Percentiles rank a stretch among this genome's conserved stretches.
Evolutionary conservation across 2,113 vertebrate genomes (phyloP).

Genomic region (Sylvia atricapilla): DNA sequence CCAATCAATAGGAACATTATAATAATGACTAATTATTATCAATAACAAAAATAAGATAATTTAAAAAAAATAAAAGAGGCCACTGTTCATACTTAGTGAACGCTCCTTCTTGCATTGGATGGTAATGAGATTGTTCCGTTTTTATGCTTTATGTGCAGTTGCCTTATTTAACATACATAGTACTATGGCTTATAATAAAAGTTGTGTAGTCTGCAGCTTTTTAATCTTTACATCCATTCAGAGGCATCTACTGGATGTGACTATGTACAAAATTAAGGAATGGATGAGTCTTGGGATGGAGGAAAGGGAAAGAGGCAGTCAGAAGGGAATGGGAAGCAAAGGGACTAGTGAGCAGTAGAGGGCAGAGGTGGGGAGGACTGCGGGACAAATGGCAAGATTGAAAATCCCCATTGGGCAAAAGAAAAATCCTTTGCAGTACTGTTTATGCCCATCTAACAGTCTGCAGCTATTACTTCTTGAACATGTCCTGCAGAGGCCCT

Average conservation of each 20-base stretch:
- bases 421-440: conserved; percentile 69
- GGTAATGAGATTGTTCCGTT: conserved; percentile 34
- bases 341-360: conserved; percentile 12
- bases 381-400: neutral
- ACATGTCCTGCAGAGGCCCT: conserved; percentile 95
- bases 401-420: conserved; percentile 68
- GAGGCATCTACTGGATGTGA: conserved; percentile 69
- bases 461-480: conserved; percentile 87
- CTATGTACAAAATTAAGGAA: conserved; percentile 63
- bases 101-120: neutral
- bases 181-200: conserved; percentile 82
- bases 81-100: conserved; percentile 18
- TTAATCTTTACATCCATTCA: conserved; percentile 68
- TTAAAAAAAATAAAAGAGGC: neutral
- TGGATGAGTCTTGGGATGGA: conserved; percentile 5
- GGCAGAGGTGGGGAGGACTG: neutral
- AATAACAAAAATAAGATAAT: neutral
- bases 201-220: conserved; percentile 70
- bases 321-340: neutral
- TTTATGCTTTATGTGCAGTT: conserved; percentile 50
- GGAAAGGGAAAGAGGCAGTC: neutral
- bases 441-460: conserved; percentile 63
- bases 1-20: neutral
- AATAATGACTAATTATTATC: neutral
- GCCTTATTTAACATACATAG: conserved; percentile 63